Evolutionary conservation across 1,140 invertebrate genomes (phyloP).

Genomic region (Camponotus vicinus): DNA sequence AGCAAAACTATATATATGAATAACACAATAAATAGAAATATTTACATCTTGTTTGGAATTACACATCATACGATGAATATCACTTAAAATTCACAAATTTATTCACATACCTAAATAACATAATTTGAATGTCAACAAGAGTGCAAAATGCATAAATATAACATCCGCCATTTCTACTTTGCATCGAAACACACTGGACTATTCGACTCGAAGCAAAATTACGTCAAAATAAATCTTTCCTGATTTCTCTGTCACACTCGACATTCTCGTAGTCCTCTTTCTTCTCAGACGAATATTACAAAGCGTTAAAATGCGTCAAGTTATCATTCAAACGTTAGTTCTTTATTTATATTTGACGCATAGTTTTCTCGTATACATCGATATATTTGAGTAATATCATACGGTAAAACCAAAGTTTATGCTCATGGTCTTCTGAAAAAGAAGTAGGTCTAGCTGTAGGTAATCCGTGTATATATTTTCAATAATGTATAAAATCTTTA

Average conservation of each 20-base stretch:
- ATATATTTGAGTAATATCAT: background rate
- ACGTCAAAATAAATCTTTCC: background rate
- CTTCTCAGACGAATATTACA: background rate
- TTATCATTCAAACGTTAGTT: background rate
- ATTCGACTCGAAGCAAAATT: conserved; percentile 60
- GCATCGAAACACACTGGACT: conserved; percentile 79
- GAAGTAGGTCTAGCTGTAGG: background rate
- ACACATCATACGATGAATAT: background rate
- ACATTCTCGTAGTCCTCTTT: background rate
- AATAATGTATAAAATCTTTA: background rate
- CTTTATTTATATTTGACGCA: background rate
- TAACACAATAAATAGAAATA: conserved; percentile 9
- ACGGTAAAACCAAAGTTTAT: background rate
- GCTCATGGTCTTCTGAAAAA: background rate
- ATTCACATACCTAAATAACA: conserved; percentile 76
- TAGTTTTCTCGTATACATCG: background rate
- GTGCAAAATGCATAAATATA: conserved; percentile 82
- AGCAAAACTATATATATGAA: background rate
- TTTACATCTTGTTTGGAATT: background rate
- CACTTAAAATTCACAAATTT: background rate
- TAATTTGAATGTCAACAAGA: conserved; percentile 80
- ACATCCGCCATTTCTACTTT: conserved; percentile 82
- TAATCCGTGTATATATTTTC: background rate
- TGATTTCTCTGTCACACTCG: background rate
- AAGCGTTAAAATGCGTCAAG: background rate